Evolutionary conservation across 2,113 vertebrate genomes (phyloP).

Genomic region (Abramis brama): DNA sequence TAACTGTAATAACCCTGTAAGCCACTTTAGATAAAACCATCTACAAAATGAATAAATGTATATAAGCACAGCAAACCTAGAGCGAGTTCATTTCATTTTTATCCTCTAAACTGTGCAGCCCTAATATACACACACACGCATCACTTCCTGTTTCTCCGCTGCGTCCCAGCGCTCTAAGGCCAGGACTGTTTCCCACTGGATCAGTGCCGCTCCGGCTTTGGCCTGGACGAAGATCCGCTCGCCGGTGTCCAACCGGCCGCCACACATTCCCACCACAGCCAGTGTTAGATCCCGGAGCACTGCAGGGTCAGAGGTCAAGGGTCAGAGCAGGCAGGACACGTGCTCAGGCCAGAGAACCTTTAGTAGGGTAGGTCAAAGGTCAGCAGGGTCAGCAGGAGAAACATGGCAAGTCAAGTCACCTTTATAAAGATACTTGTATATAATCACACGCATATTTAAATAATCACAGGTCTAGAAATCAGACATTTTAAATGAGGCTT

Average conservation of each 20-base stretch:
- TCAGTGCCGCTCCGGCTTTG: neutral
- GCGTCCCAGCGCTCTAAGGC: neutral
- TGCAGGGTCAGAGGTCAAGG: neutral
- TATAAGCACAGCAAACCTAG: too few species aligned
- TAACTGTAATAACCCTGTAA: too few species aligned
- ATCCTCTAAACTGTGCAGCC: neutral
- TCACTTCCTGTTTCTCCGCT: neutral
- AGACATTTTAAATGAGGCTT: too few species aligned
- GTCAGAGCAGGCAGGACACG: neutral
- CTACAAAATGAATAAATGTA: too few species aligned
- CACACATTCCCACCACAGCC: neutral
- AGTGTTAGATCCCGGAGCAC: neutral
- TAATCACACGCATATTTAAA: too few species aligned
- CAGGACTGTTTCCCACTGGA: neutral
- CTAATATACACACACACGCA: neutral
- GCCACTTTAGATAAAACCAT: too few species aligned
- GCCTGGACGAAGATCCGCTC: neutral
- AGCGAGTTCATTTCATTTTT: neutral
- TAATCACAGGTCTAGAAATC: too few species aligned
- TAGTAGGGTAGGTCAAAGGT: constrained; percentile 3
- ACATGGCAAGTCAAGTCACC: too few species aligned
- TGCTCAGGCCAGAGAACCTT: neutral
- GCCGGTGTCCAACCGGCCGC: neutral
- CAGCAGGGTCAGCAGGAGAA: neutral
- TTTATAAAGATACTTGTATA: too few species aligned